Evolutionary conservation across 2,113 vertebrate genomes (phyloP), one percentile per base, ranked within the genome.

Genomic region (Hemiprocne comata): DNA sequence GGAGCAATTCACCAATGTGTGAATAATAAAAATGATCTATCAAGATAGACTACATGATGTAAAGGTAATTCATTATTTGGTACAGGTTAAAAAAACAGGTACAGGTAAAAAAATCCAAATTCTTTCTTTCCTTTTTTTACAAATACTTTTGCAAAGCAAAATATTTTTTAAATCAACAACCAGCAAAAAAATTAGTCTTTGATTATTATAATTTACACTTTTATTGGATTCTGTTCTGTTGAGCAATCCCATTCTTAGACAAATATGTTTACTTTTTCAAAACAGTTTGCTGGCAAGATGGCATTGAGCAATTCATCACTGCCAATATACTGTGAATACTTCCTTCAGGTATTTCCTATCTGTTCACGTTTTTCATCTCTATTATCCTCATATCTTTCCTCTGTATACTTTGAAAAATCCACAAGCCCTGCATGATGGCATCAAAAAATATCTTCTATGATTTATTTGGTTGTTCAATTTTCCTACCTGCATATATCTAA

Each of bases 11-110:
- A 91, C 81, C 44, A 76, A 33, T 29, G 13, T 51, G 5, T 62
- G 70, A 79, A 87, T 75, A 93, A 85, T 87, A 89, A 80, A 93
- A 94, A 92, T 78, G 11, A 58, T 79, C 85, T 70, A 86, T 84
- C 84, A 90, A 94, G 83, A 78, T 16, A 89, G 70, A 85, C 58
- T 75, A 58, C 10, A 23, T 72, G 36, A 77, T 65, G 11, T 62
- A 90, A 65, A 89, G 26, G 57, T 17, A 75, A 86, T 65, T 84
- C 81, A 1, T 66, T 80, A 84, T 51, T 78, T 31, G 38, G 13
- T 57, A 69, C 15, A 31, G 12, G 71, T 92, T 71, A 15, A 84
- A 42, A 15, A 84, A n/a, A n/a, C n/a, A n/a, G n/a, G n/a, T n/a
- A n/a, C n/a, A n/a, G n/a, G n/a, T n/a, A n/a, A n/a, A n/a, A 91